Percentiles rank a stretch among this genome's conserved stretches.
These are phyloP conservation scores for Threskiornis aethiopicus DNA, from an alignment of 2,797 vertebrate genomes.

Conservation along the genomic window DNA sequence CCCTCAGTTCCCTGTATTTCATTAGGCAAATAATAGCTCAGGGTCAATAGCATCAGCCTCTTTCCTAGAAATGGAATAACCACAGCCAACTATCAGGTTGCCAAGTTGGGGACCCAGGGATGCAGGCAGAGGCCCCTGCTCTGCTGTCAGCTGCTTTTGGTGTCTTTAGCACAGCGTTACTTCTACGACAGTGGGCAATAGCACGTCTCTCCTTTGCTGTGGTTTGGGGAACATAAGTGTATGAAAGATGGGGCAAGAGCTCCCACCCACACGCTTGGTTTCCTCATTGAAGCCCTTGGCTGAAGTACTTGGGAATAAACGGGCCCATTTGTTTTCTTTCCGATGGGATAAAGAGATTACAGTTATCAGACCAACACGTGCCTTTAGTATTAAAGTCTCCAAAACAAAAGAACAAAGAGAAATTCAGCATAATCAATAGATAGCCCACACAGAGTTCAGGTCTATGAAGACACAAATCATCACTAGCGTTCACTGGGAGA, in stretches of 20 bases:
- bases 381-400: neutral
- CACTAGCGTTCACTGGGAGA: accelerated
- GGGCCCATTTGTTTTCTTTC: neutral
- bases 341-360: neutral
- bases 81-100: neutral
- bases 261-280: neutral
- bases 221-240: neutral
- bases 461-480: neutral
- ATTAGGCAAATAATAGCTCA: constrained; percentile 31
- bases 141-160: neutral
- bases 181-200: neutral
- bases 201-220: neutral
- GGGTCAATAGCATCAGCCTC: constrained; percentile 34
- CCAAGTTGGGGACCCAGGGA: neutral
- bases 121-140: neutral
- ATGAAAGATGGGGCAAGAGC: neutral
- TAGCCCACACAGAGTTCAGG: neutral
- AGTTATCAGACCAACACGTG: neutral
- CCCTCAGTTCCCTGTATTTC: constrained; percentile 21
- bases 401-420: neutral
- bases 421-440: neutral
- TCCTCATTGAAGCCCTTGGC: neutral
- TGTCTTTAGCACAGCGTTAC: neutral
- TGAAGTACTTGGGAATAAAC: neutral
- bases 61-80: constrained; percentile 53